Percentiles rank a stretch among this genome's conserved stretches.
Conservation (phyloP, 2,797 vertebrate species). For the Erethizon dorsatum region DNA sequence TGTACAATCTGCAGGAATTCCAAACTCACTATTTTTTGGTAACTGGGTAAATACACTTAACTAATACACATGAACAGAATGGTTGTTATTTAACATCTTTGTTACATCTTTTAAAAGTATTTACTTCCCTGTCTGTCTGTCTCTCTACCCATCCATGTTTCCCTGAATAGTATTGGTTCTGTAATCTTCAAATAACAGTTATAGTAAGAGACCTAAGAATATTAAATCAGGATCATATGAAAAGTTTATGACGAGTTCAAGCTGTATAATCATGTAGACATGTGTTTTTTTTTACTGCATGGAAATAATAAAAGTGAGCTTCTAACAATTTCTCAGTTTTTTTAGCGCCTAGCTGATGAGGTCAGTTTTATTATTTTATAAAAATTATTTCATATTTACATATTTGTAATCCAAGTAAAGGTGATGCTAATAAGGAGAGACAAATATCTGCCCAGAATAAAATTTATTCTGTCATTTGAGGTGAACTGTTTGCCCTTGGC, state of each 20-base stretch:
- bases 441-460: constrained; percentile 22
- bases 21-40: neutral
- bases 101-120: neutral
- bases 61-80: constrained; percentile 14
- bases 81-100: constrained; percentile 33
- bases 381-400: constrained; percentile 72
- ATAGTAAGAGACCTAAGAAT: constrained; percentile 36
- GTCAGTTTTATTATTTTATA: constrained; percentile 57
- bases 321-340: constrained; percentile 22
- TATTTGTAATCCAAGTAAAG: constrained; percentile 23
- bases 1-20: neutral
- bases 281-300: neutral
- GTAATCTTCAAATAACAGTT: constrained; percentile 45
- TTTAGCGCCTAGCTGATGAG: neutral
- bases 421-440: constrained; percentile 60
- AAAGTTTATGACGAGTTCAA: constrained; percentile 34
- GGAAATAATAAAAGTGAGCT: constrained; percentile 52
- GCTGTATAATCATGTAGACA: neutral
- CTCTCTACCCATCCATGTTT: neutral
- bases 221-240: constrained; percentile 27
- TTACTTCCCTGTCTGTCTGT: neutral
- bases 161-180: neutral
- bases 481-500: neutral
- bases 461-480: neutral
- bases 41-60: neutral